Evolutionary conservation across 1,140 invertebrate species (phyloP).

Genomic region (Steinernema khuongi): DNA sequence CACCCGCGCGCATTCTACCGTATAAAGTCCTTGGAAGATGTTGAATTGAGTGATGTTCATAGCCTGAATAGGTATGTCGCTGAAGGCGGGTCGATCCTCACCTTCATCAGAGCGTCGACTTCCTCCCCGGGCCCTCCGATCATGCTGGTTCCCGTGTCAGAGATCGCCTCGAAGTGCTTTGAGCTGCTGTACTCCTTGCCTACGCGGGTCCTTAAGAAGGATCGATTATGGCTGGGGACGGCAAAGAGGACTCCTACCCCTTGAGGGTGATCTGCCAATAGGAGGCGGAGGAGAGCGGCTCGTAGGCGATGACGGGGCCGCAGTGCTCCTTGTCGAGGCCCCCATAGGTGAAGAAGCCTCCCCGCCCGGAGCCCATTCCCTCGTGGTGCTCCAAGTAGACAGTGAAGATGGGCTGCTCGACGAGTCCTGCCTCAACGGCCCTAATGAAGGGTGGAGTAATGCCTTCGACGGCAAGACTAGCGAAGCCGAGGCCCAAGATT

Average conservation of each 20-base stretch:
- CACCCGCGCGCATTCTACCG: background rate
- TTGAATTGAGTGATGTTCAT: background rate
- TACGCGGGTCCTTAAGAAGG: background rate
- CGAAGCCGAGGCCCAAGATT: slow-evolving; percentile 21
- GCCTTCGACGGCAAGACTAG: background rate
- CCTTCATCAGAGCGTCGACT: background rate
- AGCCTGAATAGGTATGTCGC: background rate
- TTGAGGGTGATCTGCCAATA: slow-evolving; percentile 28
- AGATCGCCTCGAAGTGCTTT: slow-evolving; percentile 22
- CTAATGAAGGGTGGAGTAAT: slow-evolving; percentile 17
- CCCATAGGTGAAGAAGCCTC: slow-evolving; percentile 29
- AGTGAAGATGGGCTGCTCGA: slow-evolving; percentile 22
- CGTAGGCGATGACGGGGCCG: slow-evolving; percentile 23
- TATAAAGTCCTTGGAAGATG: background rate
- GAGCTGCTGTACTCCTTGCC: background rate
- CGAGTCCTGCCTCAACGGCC: background rate
- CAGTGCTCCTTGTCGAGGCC: slow-evolving; percentile 34
- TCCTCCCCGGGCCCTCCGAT: slow-evolving; percentile 19
- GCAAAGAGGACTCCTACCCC: slow-evolving; percentile 15
- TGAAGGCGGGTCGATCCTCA: background rate
- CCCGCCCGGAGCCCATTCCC: background rate
- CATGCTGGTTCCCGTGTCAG: slow-evolving; percentile 27
- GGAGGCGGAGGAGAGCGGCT: slow-evolving; percentile 20
- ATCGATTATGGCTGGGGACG: background rate
- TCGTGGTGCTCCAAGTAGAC: slow-evolving; percentile 19